phyloP scores from a whole-genome alignment of 2,888 invertebrate species.

The Conistra vaccinii region DNA sequence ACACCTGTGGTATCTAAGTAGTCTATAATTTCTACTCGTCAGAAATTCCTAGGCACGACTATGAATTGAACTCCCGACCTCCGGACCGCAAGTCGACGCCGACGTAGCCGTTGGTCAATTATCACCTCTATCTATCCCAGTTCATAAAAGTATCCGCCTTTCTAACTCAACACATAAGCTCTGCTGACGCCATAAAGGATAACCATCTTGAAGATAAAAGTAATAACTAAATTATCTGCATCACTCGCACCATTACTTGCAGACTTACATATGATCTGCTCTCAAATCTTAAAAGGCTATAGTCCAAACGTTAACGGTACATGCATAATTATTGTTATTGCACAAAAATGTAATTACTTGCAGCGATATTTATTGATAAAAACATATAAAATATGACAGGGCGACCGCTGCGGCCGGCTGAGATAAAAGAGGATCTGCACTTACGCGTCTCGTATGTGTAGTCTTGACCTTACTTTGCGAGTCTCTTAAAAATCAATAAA shows the following conservation, averaged over 20 bases:
- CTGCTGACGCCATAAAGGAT: slow-evolving; percentile 39
- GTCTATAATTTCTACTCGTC: not conserved
- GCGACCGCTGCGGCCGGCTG: slow-evolving; percentile 77
- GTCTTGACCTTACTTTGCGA: slow-evolving; percentile 63
- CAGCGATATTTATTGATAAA: slow-evolving; percentile 83
- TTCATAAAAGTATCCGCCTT: slow-evolving; percentile 46
- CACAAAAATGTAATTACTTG: slow-evolving; percentile 75
- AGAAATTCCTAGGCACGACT: slow-evolving; percentile 14
- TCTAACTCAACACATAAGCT: slow-evolving; percentile 40
- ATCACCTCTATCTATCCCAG: slow-evolving; percentile 49
- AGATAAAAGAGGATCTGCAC: slow-evolving; percentile 89
- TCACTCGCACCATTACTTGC: slow-evolving; percentile 43
- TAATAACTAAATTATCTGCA: slow-evolving; percentile 52
- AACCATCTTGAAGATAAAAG: slow-evolving; percentile 39
- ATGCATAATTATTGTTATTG: slow-evolving; percentile 72
- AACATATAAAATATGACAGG: slow-evolving; percentile 86
- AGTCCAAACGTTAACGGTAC: slow-evolving; percentile 67
- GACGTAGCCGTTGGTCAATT: slow-evolving; percentile 13
- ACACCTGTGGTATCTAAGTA: not conserved
- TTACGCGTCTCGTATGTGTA: slow-evolving; percentile 86
- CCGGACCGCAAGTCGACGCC: not conserved
- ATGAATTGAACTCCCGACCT: slow-evolving; percentile 41
- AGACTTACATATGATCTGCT: slow-evolving; percentile 44
- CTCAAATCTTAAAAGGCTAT: slow-evolving; percentile 62
- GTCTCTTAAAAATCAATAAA: not conserved